Evolutionary conservation across 37 sponge, comb jelly and placozoan species (phyloP).

Genomic region (Beroe ovata): DNA sequence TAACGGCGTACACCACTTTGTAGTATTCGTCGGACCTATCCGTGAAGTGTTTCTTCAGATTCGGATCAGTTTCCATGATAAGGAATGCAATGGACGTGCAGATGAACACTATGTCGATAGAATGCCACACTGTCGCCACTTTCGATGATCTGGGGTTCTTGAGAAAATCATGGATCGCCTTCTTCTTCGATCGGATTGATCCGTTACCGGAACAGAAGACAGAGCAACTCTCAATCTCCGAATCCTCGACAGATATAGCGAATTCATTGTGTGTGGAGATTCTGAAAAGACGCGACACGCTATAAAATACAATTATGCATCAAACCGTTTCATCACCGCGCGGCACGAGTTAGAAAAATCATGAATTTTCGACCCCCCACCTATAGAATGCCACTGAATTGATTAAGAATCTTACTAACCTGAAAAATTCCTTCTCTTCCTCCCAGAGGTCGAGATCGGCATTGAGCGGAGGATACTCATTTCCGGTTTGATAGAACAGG

Average conservation of each 20-base stretch:
- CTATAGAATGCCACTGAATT: too few species aligned
- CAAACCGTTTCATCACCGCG: too few species aligned
- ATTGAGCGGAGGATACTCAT: constrained; percentile 50
- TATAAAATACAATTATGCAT: neutral
- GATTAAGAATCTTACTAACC: too few species aligned
- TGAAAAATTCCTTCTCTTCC: constrained; percentile 62
- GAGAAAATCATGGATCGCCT: constrained; percentile 45
- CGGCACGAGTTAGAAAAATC: too few species aligned
- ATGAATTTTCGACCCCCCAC: too few species aligned
- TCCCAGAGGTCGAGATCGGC: constrained; percentile 55
- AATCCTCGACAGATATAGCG: constrained; percentile 29
- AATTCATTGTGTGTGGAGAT: neutral
- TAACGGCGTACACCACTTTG: constrained; percentile 8
- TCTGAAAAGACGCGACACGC: neutral
- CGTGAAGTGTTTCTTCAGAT: constrained; percentile 43
- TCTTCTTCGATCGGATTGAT: neutral
- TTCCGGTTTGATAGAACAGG: constrained; percentile 52
- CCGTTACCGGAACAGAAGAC: neutral
- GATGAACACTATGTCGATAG: constrained; percentile 33
- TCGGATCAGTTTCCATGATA: constrained; percentile 60
- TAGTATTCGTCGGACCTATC: constrained; percentile 27
- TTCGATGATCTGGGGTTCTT: constrained; percentile 50
- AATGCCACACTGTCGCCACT: constrained; percentile 65
- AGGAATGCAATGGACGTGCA: constrained; percentile 44
- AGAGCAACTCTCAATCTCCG: neutral